Base-by-base conservation (phyloP, 2,113 vertebrate genomes). In the Myrmecophaga tridactyla region DNA sequence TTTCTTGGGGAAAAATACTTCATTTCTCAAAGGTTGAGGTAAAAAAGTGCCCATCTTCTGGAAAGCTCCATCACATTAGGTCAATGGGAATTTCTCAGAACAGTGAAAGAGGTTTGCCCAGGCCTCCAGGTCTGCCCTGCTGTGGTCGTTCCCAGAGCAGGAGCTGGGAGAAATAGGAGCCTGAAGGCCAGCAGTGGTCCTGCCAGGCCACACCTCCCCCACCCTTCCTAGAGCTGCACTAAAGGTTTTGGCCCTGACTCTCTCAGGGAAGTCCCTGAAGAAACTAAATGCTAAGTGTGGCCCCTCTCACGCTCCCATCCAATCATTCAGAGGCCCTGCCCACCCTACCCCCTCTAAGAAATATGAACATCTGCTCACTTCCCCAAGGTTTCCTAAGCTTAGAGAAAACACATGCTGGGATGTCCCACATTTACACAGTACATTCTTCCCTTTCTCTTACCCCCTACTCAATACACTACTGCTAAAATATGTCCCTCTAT, bases 1-100 rank as follows among this genome's bases (percentile, higher is more conserved):
- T 75, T 95, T 94, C 43, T 86, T 69, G 62, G 77, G 96, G 91
- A 90, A 25, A 90, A 96, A 92, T 48, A 86, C 13, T 86, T n/a
- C 15, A 11, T 72, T 94, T 76, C 67, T 77, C 92, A 62, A 83
- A 73, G 85, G 36, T 53, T 63, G 90, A 93, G 81, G 51, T 20
- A 25, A 46, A 56, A n/a, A 75, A 72, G 36, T 90, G 53, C 4
- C 41, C 34, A 21, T 92, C 39, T 75, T 94, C 15, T 67, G 67
- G 69, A 92, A 93, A 93, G 51, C 69, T 80, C 4, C 11, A 41
- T 82, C 60, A 51, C 14, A 18, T 46, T 70, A 85, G 41, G 23
- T 85, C 60, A 76, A 25, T 27, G 67, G 63, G 39, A 18, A 51
- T 90, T 69, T 76, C 73, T 85, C 83, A 91, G 67, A 41, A 34